Evolutionary conservation across 2,888 invertebrate genomes (phyloP), one percentile per base, ranked within the genome.

Genomic region (Dynastes grantii): DNA sequence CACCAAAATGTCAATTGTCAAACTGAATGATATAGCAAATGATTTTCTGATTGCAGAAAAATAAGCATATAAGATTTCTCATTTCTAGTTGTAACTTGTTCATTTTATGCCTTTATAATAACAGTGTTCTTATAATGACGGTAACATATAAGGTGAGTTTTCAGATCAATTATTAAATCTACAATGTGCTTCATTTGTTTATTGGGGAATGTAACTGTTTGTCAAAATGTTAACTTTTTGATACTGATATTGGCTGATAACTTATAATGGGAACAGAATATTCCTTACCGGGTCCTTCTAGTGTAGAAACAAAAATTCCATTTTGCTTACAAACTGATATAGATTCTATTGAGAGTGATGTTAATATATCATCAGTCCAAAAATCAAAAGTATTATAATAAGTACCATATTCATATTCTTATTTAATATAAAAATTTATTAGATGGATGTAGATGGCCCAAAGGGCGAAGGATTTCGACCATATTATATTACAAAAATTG

Each of bases 401-500:
- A 45, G 1, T 45, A 45, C 11, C 1, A 45, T 45, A 45, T 8
- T 11, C 2, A 9, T 45, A 45, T 45, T 11, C 11, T 45, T 45
- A 8, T 45, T 45, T 11, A 45, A 45, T 45, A 9, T 45, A 45
- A 11, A 45, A 8, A 8, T 2, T 45, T 45, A 11, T 45, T 84
- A 93, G 92, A 95, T 95, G 95, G 95, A 95, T 82, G 92, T 95
- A 80, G 95, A 95, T 88, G 90, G 89, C 81, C 89, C 87, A 67
- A 95, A 94, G 86, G 95, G 96, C 6, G 97, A 97, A 87, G 97
- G 97, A 1, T 96, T 98, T 87, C 94, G 97, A 81, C 96, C 97
- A 0, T 99, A 99, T 90, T 99, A 98, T 87, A 95, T 97, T 84
- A 97, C 98, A 71, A 99, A 99, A 90, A 98, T 98, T 81, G 99